Evolutionary conservation across 2,888 invertebrate genomes (phyloP).

Genomic region (Odontomyia ornata): DNA sequence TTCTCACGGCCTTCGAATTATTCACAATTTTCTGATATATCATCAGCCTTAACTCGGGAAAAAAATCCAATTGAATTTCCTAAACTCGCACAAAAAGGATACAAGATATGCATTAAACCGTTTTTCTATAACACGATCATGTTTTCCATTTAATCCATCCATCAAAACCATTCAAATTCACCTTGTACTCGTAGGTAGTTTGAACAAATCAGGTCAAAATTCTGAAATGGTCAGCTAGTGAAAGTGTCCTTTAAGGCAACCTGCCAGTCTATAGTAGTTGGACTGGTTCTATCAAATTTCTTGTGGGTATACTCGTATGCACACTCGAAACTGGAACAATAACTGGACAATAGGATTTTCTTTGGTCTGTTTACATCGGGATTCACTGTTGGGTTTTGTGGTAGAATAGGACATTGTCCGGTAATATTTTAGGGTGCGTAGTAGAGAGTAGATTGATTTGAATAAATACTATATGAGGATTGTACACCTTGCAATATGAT

Average conservation of each 20-base stretch:
- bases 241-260: background rate
- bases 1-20: conserved; percentile 48
- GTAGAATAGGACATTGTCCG: no score
- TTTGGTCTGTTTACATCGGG: conserved; percentile 45
- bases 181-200: no score
- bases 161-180: background rate
- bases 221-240: background rate
- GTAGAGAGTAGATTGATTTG: no score
- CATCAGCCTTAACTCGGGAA: conserved; percentile 11
- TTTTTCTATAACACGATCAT: no score
- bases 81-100: background rate
- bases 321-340: conserved; percentile 34
- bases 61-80: background rate
- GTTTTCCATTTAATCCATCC: no score
- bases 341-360: conserved; percentile 48
- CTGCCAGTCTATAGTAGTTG: background rate
- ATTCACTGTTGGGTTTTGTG: background rate
- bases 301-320: no score
- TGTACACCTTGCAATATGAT: no score
- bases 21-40: conserved; percentile 39
- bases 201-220: no score
- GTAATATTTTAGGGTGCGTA: no score
- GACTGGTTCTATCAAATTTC: background rate
- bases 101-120: no score
- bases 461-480: no score